phyloP scores from a whole-genome alignment of 2,797 vertebrate species.

The Cossypha dichroa region DNA sequence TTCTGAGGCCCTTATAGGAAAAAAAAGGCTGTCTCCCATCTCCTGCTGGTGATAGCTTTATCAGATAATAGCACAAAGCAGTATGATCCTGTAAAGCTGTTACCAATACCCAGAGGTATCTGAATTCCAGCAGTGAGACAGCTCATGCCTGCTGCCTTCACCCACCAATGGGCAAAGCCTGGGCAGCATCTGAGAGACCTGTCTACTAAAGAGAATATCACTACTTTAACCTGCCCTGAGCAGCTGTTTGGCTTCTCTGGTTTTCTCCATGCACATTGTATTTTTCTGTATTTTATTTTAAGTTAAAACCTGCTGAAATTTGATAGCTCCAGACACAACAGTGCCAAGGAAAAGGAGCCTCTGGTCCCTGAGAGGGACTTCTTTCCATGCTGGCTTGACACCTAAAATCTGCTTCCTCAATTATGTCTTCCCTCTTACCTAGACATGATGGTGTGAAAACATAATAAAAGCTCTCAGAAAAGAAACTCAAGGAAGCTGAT shows the following conservation, averaged over 20 bases:
- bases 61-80: neutral
- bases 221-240: neutral
- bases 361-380: neutral
- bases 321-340: neutral
- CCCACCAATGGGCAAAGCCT: neutral
- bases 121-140: neutral
- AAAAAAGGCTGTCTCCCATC: neutral
- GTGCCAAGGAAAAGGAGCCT: constrained; percentile 4
- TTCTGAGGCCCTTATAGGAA: neutral
- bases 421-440: constrained; percentile 11
- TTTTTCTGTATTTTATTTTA: neutral
- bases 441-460: neutral
- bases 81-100: constrained; percentile 11
- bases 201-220: neutral
- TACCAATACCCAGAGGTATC: neutral
- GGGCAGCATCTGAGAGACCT: neutral
- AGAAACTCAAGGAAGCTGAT: neutral
- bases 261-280: neutral
- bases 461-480: neutral
- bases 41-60: constrained; percentile 1
- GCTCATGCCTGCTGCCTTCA: neutral
- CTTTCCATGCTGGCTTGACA: constrained; percentile 1
- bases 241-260: neutral
- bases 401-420: constrained; percentile 18
- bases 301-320: constrained; percentile 6